phyloP scores from a whole-genome alignment of 1,140 invertebrate genomes.

The Marisa cornuarietis region DNA sequence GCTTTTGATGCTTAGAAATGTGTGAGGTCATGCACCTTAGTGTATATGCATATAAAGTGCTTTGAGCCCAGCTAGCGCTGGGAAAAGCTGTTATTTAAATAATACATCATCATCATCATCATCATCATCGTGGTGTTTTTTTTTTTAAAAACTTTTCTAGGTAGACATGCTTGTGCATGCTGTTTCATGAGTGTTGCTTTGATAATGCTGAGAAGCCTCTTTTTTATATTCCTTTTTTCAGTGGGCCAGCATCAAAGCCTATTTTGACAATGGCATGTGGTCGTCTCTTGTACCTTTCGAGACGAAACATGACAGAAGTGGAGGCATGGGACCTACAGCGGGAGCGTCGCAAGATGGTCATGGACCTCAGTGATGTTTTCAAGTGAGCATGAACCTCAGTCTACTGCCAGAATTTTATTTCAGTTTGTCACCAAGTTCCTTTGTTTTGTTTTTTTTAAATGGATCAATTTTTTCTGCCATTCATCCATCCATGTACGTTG shows the following conservation, averaged over 20 bases:
- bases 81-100: too few relatives aligned
- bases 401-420: too few relatives aligned
- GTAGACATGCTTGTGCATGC: too few relatives aligned
- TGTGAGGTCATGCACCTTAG: too few relatives aligned
- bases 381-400: constrained; percentile 26
- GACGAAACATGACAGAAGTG: constrained; percentile 26
- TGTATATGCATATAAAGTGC: too few relatives aligned
- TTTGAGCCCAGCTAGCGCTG: too few relatives aligned
- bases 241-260: constrained; percentile 21
- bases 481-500: too few relatives aligned
- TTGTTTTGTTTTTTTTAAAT: background rate
- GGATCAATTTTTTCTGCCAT: background rate
- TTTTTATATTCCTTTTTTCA: constrained; percentile 14
- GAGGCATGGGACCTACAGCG: constrained; percentile 40
- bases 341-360: constrained; percentile 16
- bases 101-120: too few relatives aligned
- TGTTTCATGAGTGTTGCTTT: too few relatives aligned
- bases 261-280: constrained; percentile 42
- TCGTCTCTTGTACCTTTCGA: constrained; percentile 35
- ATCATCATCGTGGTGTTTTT: too few relatives aligned
- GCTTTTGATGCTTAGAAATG: too few relatives aligned
- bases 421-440: background rate
- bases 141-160: too few relatives aligned
- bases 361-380: constrained; percentile 28
- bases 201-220: background rate